These are phyloP conservation scores for Uloborus diversus DNA, from an alignment of 1,140 invertebrate species.

Conservation along the genomic window DNA sequence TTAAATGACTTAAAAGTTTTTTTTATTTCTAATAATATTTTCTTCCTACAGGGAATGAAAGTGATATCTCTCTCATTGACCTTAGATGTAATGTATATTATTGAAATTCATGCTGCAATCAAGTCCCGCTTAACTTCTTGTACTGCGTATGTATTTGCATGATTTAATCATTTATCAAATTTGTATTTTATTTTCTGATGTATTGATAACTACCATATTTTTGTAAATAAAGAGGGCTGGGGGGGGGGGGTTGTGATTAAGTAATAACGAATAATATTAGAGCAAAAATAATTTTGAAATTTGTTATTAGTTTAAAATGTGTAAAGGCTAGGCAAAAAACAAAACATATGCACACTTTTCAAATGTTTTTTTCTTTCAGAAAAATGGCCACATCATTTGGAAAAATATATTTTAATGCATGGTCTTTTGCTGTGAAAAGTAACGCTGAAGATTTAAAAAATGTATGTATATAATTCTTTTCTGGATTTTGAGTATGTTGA, in stretches of 20 bases:
- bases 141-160: background rate
- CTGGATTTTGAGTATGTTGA: background rate
- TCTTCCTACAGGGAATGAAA: slow-evolving; percentile 7
- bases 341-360: too few species aligned
- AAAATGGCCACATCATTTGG: background rate
- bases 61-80: background rate
- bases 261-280: too few species aligned
- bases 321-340: too few species aligned
- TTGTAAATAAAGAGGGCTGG: too few species aligned
- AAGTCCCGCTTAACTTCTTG: background rate
- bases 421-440: background rate
- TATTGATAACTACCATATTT: background rate
- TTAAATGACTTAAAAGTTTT: background rate
- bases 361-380: background rate
- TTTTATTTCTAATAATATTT: background rate
- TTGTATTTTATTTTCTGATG: too few species aligned
- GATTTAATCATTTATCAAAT: background rate
- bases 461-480: background rate
- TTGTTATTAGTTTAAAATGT: too few species aligned
- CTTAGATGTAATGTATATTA: background rate
- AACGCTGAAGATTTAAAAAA: background rate
- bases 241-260: too few species aligned
- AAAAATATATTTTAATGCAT: slow-evolving; percentile 11
- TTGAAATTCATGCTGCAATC: background rate
- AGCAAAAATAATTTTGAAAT: too few species aligned